A percentile compares a stretch with the other conserved stretches of the same genome.
Evolutionary conservation across 2,113 vertebrate species (phyloP).

Genomic region (Dromas ardeola): DNA sequence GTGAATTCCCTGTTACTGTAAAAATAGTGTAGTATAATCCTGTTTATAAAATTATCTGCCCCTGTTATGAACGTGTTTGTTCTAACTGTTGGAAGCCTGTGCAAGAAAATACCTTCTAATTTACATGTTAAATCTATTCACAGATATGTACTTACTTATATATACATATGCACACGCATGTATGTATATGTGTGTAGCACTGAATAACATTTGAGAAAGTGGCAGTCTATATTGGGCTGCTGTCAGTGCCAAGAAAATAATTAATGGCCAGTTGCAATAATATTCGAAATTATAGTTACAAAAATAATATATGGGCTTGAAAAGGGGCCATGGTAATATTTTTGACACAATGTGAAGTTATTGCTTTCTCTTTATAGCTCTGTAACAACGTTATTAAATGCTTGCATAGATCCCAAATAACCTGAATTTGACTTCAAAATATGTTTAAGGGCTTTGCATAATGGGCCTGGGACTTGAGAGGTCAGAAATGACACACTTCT

Average conservation of each 20-base stretch:
- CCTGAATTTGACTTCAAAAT: neutral
- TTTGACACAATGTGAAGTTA: neutral
- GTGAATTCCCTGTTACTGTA: neutral
- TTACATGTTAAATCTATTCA: neutral
- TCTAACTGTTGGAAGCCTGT: neutral
- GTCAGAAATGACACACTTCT: neutral
- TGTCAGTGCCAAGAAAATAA: neutral
- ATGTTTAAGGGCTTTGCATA: neutral
- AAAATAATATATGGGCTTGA: neutral
- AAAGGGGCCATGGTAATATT: neutral
- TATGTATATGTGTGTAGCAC: neutral
- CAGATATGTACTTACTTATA: neutral
- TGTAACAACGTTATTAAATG: neutral
- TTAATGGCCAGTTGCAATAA: neutral
- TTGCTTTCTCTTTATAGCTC: neutral
- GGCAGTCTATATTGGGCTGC: neutral
- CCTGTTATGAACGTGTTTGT: neutral
- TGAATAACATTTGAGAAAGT: neutral
- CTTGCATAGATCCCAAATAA: neutral
- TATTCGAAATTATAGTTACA: neutral
- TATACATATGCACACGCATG: no score
- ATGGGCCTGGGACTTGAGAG: neutral
- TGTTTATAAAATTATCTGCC: neutral
- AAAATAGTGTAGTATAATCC: neutral
- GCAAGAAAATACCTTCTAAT: neutral